Percentiles rank a stretch among this genome's conserved stretches.
Evolutionary conservation across 2,113 vertebrate species (phyloP).

Genomic region (Pollachius pollachius): DNA sequence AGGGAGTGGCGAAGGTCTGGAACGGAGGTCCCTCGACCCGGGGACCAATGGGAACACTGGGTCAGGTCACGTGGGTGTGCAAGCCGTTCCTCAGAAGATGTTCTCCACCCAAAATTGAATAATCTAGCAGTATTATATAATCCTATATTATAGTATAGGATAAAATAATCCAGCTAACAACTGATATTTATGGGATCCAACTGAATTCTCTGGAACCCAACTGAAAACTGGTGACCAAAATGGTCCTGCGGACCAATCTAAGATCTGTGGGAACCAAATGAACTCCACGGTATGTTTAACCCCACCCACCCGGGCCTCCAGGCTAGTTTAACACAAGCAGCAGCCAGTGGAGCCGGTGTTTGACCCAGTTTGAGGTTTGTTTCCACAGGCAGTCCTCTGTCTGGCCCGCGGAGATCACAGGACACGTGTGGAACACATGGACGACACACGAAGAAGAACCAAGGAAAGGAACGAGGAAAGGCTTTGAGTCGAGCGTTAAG

Average conservation of each 20-base stretch:
- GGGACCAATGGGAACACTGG: not conserved
- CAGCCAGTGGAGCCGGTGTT: not conserved
- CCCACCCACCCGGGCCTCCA: slow-evolving; percentile 21
- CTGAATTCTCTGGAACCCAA: no score
- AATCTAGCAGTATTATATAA: no score
- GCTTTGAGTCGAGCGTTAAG: slow-evolving; percentile 13
- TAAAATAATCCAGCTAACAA: slow-evolving; percentile 34
- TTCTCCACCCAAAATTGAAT: slow-evolving; percentile 7
- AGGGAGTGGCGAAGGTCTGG: not conserved
- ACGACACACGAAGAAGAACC: not conserved
- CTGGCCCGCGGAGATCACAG: not conserved
- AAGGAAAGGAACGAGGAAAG: slow-evolving; percentile 10
- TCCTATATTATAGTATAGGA: slow-evolving; percentile 43
- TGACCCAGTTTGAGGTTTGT: slow-evolving; percentile 48
- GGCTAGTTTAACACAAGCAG: slow-evolving; percentile 7
- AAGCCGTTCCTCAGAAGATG: not conserved
- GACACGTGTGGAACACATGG: slow-evolving; percentile 60
- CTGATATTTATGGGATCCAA: no score
- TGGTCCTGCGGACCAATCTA: no score
- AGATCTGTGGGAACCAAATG: no score
- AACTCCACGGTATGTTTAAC: not conserved
- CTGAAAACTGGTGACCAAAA: no score
- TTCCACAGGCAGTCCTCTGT: slow-evolving; percentile 31
- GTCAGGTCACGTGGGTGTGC: not conserved
- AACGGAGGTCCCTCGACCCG: not conserved